Percentiles rank a stretch among this genome's conserved stretches.
phyloP scores from a whole-genome alignment of 2,888 invertebrate species.

The Exocentrus adspersus region DNA sequence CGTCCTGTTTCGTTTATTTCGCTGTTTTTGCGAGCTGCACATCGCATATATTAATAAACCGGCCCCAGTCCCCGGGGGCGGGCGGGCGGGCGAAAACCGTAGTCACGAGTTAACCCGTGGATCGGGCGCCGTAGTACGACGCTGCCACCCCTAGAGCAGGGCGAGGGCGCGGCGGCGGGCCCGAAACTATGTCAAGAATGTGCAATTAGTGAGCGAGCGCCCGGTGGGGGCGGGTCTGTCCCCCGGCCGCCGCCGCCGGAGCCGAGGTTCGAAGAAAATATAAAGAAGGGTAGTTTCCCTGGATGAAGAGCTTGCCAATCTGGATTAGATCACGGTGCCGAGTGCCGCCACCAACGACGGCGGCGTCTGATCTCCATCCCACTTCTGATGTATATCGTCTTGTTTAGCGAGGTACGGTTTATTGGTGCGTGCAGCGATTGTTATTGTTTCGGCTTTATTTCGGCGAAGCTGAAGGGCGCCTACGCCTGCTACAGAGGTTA shows the following conservation, averaged over 20 bases:
- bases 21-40: too few species aligned
- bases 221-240: constrained; percentile 54
- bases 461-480: neutral
- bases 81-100: constrained; percentile 58
- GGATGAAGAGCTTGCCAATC: constrained; percentile 57
- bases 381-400: constrained; percentile 24
- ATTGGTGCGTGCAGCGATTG: constrained; percentile 12
- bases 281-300: constrained; percentile 71
- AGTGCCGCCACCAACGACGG: neutral
- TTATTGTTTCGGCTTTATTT: constrained; percentile 16
- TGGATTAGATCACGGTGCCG: constrained; percentile 35
- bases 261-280: constrained; percentile 71
- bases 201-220: constrained; percentile 92
- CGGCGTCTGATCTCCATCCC: constrained; percentile 14
- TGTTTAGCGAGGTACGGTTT: constrained; percentile 27
- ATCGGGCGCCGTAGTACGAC: constrained; percentile 22
- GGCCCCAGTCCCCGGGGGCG: constrained; percentile 21
- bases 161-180: constrained; percentile 74
- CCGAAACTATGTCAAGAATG: constrained; percentile 96
- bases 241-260: constrained; percentile 28
- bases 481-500: too few species aligned
- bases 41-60: neutral
- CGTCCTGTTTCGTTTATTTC: too few species aligned
- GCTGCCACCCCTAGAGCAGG: constrained; percentile 51
- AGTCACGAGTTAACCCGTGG: constrained; percentile 64